phyloP scores from a whole-genome alignment of 2,888 invertebrate genomes.

The Drosophila anomalipes region DNA sequence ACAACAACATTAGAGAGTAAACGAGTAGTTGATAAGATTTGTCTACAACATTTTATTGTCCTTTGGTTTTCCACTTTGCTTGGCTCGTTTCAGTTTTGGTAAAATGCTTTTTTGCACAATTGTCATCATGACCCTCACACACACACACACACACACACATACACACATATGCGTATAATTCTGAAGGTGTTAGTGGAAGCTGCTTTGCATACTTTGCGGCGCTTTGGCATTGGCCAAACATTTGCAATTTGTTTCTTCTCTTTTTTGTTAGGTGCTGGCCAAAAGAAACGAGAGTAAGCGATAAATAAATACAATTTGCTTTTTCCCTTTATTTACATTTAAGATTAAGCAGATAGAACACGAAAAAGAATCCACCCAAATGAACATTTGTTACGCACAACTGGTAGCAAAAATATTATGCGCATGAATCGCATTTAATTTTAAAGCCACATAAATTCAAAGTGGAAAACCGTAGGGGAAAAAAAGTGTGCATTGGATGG shows the following conservation, averaged over 20 bases:
- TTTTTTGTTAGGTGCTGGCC: conserved; percentile 43
- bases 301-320: conserved; percentile 80
- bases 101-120: conserved; percentile 64
- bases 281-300: conserved; percentile 74
- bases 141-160: conserved; percentile 19
- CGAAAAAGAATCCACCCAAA: conserved; percentile 52
- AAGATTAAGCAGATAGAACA: conserved; percentile 73
- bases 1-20: conserved; percentile 36
- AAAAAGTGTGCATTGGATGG: background rate
- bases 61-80: conserved; percentile 74
- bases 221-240: conserved; percentile 70
- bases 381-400: conserved; percentile 33
- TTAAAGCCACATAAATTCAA: conserved; percentile 45
- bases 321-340: conserved; percentile 72
- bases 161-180: background rate
- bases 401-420: conserved; percentile 35
- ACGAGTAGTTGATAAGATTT: conserved; percentile 77
- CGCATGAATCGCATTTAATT: conserved; percentile 27
- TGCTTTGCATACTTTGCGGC: conserved; percentile 78
- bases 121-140: conserved; percentile 76
- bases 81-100: conserved; percentile 57
- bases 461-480: background rate
- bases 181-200: conserved; percentile 72
- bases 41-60: conserved; percentile 77
- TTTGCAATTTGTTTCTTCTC: conserved; percentile 50